A percentile compares a stretch with the other conserved stretches of the same genome.
Conservation (phyloP, 2,888 invertebrate genomes). For the Xanthia togata region DNA sequence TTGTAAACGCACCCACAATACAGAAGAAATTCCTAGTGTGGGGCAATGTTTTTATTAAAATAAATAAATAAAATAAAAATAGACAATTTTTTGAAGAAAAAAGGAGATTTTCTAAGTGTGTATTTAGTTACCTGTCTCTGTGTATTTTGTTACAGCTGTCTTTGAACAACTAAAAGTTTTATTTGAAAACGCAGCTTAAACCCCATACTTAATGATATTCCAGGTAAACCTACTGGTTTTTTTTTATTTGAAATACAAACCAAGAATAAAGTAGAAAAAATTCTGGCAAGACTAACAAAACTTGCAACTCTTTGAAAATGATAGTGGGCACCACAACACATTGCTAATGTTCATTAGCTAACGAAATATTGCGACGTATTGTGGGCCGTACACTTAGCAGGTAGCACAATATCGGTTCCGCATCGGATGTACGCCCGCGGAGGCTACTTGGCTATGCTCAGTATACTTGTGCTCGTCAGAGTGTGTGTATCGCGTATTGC, state of each 20-base stretch:
- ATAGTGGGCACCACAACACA: not conserved
- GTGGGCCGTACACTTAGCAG: conserved; percentile 49
- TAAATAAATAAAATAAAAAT: too few species aligned
- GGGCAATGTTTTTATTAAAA: too few species aligned
- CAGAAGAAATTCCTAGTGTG: too few species aligned
- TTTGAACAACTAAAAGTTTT: not conserved
- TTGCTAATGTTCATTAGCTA: conserved; percentile 20
- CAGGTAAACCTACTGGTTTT: not conserved
- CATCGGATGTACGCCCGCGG: conserved; percentile 60
- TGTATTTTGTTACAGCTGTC: too few species aligned
- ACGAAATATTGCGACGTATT: conserved; percentile 41
- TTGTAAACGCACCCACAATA: too few species aligned
- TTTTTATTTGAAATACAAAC: not conserved
- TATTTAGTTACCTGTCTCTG: not conserved
- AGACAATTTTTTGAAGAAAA: not conserved
- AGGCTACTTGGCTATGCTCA: conserved; percentile 71
- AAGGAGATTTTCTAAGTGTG: not conserved
- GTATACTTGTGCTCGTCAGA: conserved; percentile 68
- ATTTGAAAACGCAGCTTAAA: not conserved
- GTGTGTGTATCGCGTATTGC: conserved; percentile 75
- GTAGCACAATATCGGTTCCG: conserved; percentile 74
- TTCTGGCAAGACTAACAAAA: not conserved
- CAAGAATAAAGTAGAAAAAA: not conserved
- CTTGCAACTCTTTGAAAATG: not conserved
- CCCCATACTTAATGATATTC: too few species aligned